Evolutionary conservation across 2,113 vertebrate species (phyloP).

Genomic region (Pseudopodoces humilis): DNA sequence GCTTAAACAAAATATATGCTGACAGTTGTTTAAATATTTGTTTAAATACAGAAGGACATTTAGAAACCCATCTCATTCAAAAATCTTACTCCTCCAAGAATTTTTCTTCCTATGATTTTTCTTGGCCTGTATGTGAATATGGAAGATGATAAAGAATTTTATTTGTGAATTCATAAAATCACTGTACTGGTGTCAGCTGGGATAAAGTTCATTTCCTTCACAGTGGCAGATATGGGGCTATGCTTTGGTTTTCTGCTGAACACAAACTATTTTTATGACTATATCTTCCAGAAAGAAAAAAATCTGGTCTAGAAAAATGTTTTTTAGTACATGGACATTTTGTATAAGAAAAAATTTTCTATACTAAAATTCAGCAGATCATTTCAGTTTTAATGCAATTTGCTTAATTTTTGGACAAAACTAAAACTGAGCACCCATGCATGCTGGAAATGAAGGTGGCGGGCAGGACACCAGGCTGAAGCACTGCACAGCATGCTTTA

Average conservation of each 20-base stretch:
- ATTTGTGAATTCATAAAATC: neutral
- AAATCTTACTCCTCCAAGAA: neutral
- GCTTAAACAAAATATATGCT: neutral
- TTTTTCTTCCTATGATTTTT: neutral
- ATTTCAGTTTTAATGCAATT: neutral
- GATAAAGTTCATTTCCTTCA: neutral
- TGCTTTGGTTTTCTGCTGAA: neutral
- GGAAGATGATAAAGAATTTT: neutral
- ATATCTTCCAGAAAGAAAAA: neutral
- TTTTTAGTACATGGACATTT: neutral
- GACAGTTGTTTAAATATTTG: neutral
- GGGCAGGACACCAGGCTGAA: neutral
- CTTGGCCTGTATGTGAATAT: neutral
- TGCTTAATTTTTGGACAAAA: neutral
- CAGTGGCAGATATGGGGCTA: neutral
- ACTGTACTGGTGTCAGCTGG: neutral
- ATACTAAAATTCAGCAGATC: neutral
- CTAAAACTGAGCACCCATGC: neutral
- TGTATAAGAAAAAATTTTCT: neutral
- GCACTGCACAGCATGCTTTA: neutral
- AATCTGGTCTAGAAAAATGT: neutral
- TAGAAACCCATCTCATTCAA: neutral
- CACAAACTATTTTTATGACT: neutral
- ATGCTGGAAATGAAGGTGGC: neutral
- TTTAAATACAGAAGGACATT: neutral